Evolutionary conservation across 1,140 invertebrate species (phyloP).

Genomic region (Trichonephila clavata): DNA sequence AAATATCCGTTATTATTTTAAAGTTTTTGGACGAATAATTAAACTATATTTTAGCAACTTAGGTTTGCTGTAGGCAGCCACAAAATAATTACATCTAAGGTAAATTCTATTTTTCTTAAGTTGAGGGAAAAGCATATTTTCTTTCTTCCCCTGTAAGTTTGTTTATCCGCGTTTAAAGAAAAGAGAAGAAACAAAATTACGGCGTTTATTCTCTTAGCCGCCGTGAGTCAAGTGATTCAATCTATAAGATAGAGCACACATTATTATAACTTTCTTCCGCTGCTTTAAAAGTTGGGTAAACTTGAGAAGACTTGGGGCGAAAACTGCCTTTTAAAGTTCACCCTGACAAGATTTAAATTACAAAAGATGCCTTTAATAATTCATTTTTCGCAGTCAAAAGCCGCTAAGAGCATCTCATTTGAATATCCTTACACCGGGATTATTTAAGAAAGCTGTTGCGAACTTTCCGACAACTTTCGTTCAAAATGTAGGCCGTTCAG

Average conservation of each 20-base stretch:
- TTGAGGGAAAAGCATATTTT: too few relatives aligned
- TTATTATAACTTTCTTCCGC: not conserved
- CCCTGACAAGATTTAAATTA: slow-evolving; percentile 32
- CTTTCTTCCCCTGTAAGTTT: too few relatives aligned
- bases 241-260: not conserved
- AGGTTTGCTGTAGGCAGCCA: too few relatives aligned
- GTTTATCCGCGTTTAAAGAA: too few relatives aligned
- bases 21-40: too few relatives aligned
- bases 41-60: too few relatives aligned
- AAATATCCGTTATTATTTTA: too few relatives aligned
- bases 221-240: not conserved
- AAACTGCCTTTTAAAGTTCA: not conserved
- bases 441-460: slow-evolving; percentile 9
- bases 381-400: slow-evolving; percentile 8
- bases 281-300: not conserved
- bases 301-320: not conserved
- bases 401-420: slow-evolving; percentile 1
- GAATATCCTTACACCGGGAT: not conserved
- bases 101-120: too few relatives aligned
- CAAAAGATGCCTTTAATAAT: slow-evolving; percentile 35
- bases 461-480: not conserved
- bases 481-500: not conserved
- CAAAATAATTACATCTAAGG: too few relatives aligned
- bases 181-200: too few relatives aligned
- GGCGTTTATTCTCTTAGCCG: too few relatives aligned